Evolutionary conservation across 2,888 invertebrate genomes (phyloP), one percentile per base, ranked within the genome.

Genomic region (Hypselothyrea guttata): DNA sequence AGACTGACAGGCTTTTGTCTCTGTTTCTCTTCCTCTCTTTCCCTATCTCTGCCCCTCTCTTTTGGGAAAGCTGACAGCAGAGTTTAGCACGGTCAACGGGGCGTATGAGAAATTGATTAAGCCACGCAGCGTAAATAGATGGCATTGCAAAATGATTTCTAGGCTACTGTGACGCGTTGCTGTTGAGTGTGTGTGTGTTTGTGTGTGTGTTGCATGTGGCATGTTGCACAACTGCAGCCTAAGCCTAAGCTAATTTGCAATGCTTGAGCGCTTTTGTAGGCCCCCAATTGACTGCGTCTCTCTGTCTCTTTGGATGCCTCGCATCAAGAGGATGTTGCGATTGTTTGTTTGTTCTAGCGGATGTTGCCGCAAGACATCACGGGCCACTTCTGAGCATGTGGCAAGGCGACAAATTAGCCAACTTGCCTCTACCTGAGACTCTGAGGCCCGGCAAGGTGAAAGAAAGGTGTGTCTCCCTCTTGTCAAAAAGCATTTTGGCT

Each of bases 231-330:
- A 28, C 34, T 8, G 22, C 58, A 49, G 49, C 57, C 60, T 53
- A 51, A 65, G 67, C 56, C 49, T 58, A 49, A 68, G 67, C 53
- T 58, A 81, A 79, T 79, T 79, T 65, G 62, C 57, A 78, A 83
- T 82, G 81, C 77, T 81, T 81, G 66, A 77, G 77, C 71, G 81
- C 40, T 48, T 83, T 82, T 82, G 67, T 83, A 67, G 83, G 79
- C 66, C 51, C 51, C 4, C 47, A 12, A 9, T 30, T 16, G 13
- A n/a, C 45, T 45, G 64, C 46, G 55, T 57, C 65, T 47, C n/a
- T n/a, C n/a, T n/a, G n/a, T n/a, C n/a, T n/a, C n/a, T n/a, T n/a
- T 47, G 57, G 16, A 47, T 16, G 37, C 13, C 4, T 4, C 9
- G 28, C 8, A 15, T 15, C 28, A 34, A 61, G 77, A 81, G 81